Conservation (phyloP, 2,888 invertebrate genomes). For the Phortica magna region DNA sequence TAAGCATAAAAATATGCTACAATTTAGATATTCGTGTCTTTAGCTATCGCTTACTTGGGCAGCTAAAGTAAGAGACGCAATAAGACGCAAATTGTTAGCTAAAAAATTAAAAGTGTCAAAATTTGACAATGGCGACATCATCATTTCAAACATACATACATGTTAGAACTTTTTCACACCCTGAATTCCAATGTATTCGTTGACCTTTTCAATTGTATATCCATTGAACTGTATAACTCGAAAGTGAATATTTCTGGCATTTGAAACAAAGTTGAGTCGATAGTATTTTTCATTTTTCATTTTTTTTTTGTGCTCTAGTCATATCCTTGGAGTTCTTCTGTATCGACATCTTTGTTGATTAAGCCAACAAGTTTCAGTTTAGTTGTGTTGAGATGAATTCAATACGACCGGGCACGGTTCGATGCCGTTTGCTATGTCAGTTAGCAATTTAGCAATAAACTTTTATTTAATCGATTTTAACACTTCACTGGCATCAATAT, state of each 20-base stretch:
- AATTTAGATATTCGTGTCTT: not conserved
- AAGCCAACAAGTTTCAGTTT: not conserved
- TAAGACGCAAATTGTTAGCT: not conserved
- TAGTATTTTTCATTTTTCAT: not conserved
- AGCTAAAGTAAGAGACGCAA: not conserved
- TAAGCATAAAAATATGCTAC: not conserved
- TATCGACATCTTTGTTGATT: not conserved
- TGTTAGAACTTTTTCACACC: no score
- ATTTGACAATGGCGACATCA: no score
- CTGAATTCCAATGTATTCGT: no score
- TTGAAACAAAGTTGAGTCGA: not conserved
- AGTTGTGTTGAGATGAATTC: not conserved
- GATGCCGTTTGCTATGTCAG: slow-evolving; percentile 53
- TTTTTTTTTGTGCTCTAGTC: not conserved
- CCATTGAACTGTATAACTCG: slow-evolving; percentile 2
- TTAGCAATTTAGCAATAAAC: slow-evolving; percentile 70
- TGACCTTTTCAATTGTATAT: not conserved
- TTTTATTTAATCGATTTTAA: slow-evolving; percentile 70
- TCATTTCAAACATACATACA: no score
- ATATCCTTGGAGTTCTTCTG: not conserved
- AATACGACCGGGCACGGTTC: not conserved
- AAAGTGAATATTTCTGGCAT: slow-evolving; percentile 1
- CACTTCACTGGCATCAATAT: slow-evolving; percentile 62
- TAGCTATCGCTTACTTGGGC: not conserved
- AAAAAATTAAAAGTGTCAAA: no score